These are phyloP conservation scores for Rhinatrema bivittatum DNA, from an alignment of 2,797 vertebrate genomes.

Conservation along the genomic window DNA sequence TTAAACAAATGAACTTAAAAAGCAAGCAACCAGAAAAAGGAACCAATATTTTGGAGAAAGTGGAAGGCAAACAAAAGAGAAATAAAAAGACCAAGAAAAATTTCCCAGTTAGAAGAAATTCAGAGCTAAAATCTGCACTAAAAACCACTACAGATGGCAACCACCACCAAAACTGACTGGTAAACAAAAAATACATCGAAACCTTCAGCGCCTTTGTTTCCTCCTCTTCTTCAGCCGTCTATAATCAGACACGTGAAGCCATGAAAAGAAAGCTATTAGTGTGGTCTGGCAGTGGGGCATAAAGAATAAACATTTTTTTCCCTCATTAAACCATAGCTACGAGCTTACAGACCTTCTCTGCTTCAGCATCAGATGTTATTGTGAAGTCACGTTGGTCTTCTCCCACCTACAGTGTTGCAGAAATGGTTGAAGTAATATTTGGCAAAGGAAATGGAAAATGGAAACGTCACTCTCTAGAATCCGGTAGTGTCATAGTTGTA, in stretches of 20 bases:
- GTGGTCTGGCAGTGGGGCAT: not conserved
- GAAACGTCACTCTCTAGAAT: slow-evolving; percentile 37
- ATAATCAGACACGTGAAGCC: slow-evolving; percentile 24
- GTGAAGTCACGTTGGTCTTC: slow-evolving; percentile 56
- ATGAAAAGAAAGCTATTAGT: slow-evolving; percentile 46
- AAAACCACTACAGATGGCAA: slow-evolving; percentile 16
- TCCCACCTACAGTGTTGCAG: slow-evolving; percentile 62
- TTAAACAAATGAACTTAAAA: slow-evolving; percentile 53
- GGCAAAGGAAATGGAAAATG: slow-evolving; percentile 69
- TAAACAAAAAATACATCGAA: slow-evolving; percentile 26
- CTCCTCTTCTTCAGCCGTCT: slow-evolving; percentile 51
- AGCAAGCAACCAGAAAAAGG: slow-evolving; percentile 33
- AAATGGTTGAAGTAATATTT: slow-evolving; percentile 58
- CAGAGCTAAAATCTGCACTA: slow-evolving; percentile 10
- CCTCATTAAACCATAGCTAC: no score
- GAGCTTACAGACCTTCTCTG: slow-evolving; percentile 73
- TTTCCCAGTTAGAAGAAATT: slow-evolving; percentile 29
- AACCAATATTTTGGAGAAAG: slow-evolving; percentile 30
- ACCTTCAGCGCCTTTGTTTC: slow-evolving; percentile 41
- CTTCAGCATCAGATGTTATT: slow-evolving; percentile 38
- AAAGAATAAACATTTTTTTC: slow-evolving; percentile 30
- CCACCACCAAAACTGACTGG: no score
- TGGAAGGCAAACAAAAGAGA: slow-evolving; percentile 24
- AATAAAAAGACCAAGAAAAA: slow-evolving; percentile 17
- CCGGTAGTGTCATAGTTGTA: slow-evolving; percentile 14